Evolutionary conservation across 2,888 invertebrate genomes (phyloP).

Genomic region (Diaprepes abbreviatus): DNA sequence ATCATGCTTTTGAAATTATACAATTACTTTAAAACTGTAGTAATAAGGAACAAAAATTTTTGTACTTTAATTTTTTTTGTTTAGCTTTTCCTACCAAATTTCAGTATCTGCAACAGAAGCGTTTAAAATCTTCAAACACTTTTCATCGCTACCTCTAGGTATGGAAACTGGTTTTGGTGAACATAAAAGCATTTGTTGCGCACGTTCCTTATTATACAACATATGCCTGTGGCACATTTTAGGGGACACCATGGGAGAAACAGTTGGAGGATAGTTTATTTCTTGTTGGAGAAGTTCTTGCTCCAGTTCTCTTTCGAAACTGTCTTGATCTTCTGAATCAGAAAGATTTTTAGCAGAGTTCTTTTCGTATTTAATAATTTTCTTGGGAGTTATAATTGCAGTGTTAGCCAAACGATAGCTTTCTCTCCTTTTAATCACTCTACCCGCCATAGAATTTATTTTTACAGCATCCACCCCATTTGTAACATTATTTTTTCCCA

Average conservation of each 20-base stretch:
- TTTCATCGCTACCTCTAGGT: conserved; percentile 74
- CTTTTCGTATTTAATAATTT: conserved; percentile 70
- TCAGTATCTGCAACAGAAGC: conserved; percentile 78
- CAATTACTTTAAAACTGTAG: no score
- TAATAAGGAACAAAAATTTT: no score
- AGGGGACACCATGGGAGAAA: conserved; percentile 71
- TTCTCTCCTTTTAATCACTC: conserved; percentile 79
- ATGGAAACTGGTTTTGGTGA: conserved; percentile 75
- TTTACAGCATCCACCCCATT: conserved; percentile 12
- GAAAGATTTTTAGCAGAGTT: conserved; percentile 47
- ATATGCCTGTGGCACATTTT: conserved; percentile 68
- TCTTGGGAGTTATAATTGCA: conserved; percentile 73
- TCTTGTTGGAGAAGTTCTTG: conserved; percentile 76
- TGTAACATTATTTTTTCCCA: conserved; percentile 22
- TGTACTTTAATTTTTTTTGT: no score
- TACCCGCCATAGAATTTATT: conserved; percentile 52
- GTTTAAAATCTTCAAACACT: conserved; percentile 76
- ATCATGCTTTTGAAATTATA: no score
- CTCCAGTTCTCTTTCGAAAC: conserved; percentile 73
- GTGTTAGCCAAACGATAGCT: conserved; percentile 88
- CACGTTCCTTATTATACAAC: conserved; percentile 63
- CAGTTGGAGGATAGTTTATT: conserved; percentile 79
- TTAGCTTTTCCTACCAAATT: conserved; percentile 83
- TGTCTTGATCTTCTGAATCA: conserved; percentile 54
- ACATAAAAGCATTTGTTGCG: conserved; percentile 67